Conservation (phyloP, 2,797 vertebrate species). For the Eulemur albifrons region DNA sequence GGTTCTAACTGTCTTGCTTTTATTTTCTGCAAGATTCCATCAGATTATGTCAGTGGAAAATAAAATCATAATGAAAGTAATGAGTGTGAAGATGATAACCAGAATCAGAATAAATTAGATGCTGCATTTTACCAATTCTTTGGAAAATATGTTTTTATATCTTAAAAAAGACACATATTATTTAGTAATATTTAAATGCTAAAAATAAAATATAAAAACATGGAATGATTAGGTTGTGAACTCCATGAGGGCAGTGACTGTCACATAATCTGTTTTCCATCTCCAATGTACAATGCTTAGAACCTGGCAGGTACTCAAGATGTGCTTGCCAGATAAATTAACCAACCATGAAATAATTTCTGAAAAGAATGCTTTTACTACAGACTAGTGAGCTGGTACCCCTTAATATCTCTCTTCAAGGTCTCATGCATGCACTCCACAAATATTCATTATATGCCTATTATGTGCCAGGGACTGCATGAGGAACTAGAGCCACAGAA, state of each 20-base stretch:
- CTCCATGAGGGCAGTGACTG: not conserved
- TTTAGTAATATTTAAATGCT: not conserved
- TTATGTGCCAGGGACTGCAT: not conserved
- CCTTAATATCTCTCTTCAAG: not conserved
- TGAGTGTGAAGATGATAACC: not conserved
- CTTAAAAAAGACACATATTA: not conserved
- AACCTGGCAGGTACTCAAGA: not conserved
- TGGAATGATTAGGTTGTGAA: not conserved
- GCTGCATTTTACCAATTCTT: constrained; percentile 17
- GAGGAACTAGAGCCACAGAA: not conserved
- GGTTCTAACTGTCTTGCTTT: not conserved
- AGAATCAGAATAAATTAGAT: constrained; percentile 10
- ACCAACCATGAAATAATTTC: not conserved
- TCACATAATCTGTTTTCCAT: not conserved
- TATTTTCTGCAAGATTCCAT: constrained; percentile 36
- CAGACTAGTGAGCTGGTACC: not conserved
- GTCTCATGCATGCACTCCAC: not conserved
- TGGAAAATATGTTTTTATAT: not conserved
- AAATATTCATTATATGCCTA: not conserved
- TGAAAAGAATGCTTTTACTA: not conserved
- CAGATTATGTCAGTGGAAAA: constrained; percentile 43
- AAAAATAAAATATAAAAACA: not conserved
- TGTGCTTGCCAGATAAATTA: not conserved
- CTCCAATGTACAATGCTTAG: not conserved
- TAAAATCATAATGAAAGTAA: constrained; percentile 3